Conservation (phyloP, 2,113 vertebrate species). For the Talpa occidentalis region DNA sequence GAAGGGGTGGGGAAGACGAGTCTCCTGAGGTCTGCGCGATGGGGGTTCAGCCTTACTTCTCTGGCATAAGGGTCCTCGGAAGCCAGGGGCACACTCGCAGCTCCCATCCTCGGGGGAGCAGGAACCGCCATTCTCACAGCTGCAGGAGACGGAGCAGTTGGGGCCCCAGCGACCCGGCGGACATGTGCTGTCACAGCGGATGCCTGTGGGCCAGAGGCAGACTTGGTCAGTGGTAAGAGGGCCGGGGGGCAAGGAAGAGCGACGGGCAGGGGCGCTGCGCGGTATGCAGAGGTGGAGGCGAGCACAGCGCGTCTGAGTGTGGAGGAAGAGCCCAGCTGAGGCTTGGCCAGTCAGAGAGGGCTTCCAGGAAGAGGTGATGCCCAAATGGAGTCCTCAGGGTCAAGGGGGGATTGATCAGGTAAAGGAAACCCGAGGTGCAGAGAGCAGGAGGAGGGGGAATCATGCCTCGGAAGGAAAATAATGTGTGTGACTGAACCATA, state of each 20-base stretch:
- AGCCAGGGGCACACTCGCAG: conserved; percentile 97
- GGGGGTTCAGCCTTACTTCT: conserved; percentile 91
- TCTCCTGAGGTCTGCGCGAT: neutral
- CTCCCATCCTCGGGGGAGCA: conserved; percentile 96
- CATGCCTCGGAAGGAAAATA: neutral
- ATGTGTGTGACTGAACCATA: too few relatives aligned
- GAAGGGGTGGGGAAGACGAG: neutral
- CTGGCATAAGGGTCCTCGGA: conserved; percentile 96
- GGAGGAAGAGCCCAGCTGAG: neutral
- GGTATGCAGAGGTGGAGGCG: neutral
- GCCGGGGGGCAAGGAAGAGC: neutral
- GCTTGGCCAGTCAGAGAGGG: neutral
- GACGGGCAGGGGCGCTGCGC: neutral
- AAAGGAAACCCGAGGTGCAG: neutral
- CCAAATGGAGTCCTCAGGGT: neutral
- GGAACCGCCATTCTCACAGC: conserved; percentile 96
- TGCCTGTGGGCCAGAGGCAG: conserved; percentile 86
- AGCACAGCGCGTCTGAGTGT: neutral
- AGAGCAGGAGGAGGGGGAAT: neutral
- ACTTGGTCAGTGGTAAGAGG: neutral
- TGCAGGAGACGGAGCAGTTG: conserved; percentile 97
- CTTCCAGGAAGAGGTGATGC: neutral
- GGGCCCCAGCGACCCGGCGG: conserved; percentile 95
- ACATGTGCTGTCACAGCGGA: conserved; percentile 96
- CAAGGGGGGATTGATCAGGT: neutral